Evolutionary conservation across 2,113 vertebrate species (phyloP), one percentile per base, ranked within the genome.

Genomic region (Notothenia rossii): DNA sequence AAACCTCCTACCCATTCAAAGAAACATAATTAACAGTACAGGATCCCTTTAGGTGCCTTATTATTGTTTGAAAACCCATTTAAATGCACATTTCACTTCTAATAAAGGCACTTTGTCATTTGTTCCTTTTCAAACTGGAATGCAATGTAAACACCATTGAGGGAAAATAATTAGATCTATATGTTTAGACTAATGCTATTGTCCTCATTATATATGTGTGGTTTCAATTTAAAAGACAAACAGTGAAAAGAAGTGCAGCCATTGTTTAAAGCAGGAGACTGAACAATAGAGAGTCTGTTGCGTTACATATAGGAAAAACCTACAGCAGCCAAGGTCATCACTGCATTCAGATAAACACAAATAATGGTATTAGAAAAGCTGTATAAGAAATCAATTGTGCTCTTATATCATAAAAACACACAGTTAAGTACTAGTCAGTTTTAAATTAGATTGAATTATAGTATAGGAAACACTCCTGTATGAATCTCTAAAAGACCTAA

Each of bases 91-190:
- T 61, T 75, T 29, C 59, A 43, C 5, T 71, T 70, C 55, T 18
- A 72, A 50, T 60, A 51, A 75, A 79, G 54, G 49, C 69, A 67
- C 63, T 77, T 84, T 82, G 70, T 75, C 48, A 25, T 62, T 25
- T 14, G 40, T 25, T 40, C 11, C 54, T 48, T 67, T 67, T 76
- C 61, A 73, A 71, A 33, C 11, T 59, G 4, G 1, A 33, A 48
- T 10, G 20, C 11, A 64, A 75, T 79, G 69, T 74, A 79, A 86
- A 80, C 83, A 70, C 82, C 51, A 78, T 79, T 85, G 36, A 46
- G 5, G 15, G 22, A 18, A 75, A 76, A 69, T 80, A 89, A 91
- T 91, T 84, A 75, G 22, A 77, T 88, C 77, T 79, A 65, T 75
- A 53, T 33, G 25, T 64, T 33, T 15, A 43, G 79, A 49, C 20